Evolutionary conservation across 1,140 invertebrate genomes (phyloP), one percentile per base, ranked within the genome.

Genomic region (Trichonephila inaurata): DNA sequence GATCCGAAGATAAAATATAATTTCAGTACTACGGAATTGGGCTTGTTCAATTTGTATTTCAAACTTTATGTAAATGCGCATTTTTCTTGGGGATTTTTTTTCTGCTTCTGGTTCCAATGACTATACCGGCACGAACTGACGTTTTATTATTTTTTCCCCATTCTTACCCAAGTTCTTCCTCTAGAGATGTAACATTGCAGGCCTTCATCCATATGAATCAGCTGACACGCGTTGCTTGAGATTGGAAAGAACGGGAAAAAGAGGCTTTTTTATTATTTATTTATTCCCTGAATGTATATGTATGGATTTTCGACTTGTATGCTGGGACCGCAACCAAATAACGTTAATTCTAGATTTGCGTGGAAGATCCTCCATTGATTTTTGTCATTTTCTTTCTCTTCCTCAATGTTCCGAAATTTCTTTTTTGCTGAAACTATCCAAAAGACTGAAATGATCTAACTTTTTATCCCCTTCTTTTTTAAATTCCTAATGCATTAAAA

Each of bases 141-240:
- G 82, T 88, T 88, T 88, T 88, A 88, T 88, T 88, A 88, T 88
- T 88, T 62, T 61, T 85, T 85, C 33, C 28, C 83, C 24, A 21
- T 40, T 88, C 86, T 88, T 64, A 40, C 61, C 33, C 61, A 40
- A 58, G 18, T 40, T 64, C 51, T 62, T 77, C 21, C 62, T 61
- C 51, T 5, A 51, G 28, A 81, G 33, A 64, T 85, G 91, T 64
- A 69, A 85, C 60, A 66, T 60, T 92, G 91, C 72, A 18, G 40
- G 81, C 12, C n/a, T 91, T 92, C 91, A 92, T 92, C 91, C 91
- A 92, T 92, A 92, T 92, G 91, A 92, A 92, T 62, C 64, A 92
- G 91, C 89, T 28, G 89, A 88, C 69, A 91, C 69, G 28, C 58
- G 69, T 72, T 81, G 69, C 89, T 82, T 28, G 51, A 82, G 89